phyloP scores from a whole-genome alignment of 2,797 vertebrate species.

The Myotis pilosus region DNA sequence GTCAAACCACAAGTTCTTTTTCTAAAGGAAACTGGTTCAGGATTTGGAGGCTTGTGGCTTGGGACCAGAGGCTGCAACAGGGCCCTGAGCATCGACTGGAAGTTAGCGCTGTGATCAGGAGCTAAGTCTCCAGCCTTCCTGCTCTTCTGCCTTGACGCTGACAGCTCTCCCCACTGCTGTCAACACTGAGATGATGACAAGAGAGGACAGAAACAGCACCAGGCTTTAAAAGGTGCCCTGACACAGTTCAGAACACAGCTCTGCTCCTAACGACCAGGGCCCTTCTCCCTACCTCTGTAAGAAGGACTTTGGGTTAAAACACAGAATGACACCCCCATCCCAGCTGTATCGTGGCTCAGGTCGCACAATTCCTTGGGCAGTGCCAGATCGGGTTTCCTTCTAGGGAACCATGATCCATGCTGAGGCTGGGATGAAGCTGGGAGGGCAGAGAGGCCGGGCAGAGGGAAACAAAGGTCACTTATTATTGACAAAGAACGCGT shows the following conservation, averaged over 20 bases:
- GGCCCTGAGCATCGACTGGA: background rate
- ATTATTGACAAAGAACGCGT: constrained; percentile 58
- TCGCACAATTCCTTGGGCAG: background rate
- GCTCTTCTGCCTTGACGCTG: background rate
- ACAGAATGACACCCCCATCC: background rate
- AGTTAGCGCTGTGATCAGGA: accelerated
- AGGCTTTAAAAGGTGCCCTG: background rate
- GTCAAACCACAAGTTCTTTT: background rate
- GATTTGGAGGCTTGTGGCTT: background rate
- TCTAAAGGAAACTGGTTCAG: background rate
- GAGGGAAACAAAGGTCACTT: constrained; percentile 66
- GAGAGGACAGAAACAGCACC: background rate
- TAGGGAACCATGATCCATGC: background rate
- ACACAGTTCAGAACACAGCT: background rate
- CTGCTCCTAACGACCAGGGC: background rate
- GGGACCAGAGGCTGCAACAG: background rate
- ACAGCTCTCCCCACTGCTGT: background rate
- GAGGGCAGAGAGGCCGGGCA: background rate
- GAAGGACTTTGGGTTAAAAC: background rate
- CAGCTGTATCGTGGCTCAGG: background rate
- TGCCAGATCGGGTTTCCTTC: background rate
- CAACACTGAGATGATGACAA: background rate
- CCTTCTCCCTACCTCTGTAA: background rate
- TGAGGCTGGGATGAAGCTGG: background rate
- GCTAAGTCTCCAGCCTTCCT: background rate